Percentiles rank a stretch among this genome's conserved stretches.
These are phyloP conservation scores for Ariopsis seemanni DNA, from an alignment of 2,113 vertebrate species.

Conservation along the genomic window DNA sequence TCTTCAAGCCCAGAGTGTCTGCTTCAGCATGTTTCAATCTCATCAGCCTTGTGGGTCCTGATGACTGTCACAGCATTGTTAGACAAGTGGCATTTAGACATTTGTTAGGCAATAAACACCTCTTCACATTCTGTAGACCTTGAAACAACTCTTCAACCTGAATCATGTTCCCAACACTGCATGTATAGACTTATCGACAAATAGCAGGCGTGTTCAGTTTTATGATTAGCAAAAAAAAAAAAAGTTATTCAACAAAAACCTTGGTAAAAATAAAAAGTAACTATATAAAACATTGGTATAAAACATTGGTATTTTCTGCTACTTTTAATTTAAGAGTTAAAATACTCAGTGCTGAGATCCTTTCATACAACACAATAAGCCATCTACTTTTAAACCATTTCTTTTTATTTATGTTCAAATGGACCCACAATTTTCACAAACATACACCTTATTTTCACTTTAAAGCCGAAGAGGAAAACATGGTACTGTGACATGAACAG, in stretches of 20 bases:
- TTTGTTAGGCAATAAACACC: background rate
- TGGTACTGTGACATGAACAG: background rate
- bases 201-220: background rate
- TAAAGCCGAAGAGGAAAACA: slow-evolving; percentile 29
- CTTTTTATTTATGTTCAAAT: slow-evolving; percentile 45
- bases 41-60: background rate
- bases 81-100: background rate
- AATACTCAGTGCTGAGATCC: background rate
- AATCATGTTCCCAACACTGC: background rate
- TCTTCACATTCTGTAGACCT: background rate
- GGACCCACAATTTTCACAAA: slow-evolving; percentile 28
- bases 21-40: background rate
- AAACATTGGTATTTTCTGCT: too few relatives aligned
- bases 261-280: background rate
- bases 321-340: too few relatives aligned
- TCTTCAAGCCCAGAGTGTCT: background rate
- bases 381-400: slow-evolving; percentile 33
- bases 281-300: too few relatives aligned
- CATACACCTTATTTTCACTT: slow-evolving; percentile 18
- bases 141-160: background rate
- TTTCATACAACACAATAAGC: background rate
- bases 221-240: background rate
- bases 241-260: background rate
- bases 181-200: background rate
- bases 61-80: background rate